Conservation (phyloP, 92 coral and sea anemone species). For the Phenganax subtilis region DNA sequence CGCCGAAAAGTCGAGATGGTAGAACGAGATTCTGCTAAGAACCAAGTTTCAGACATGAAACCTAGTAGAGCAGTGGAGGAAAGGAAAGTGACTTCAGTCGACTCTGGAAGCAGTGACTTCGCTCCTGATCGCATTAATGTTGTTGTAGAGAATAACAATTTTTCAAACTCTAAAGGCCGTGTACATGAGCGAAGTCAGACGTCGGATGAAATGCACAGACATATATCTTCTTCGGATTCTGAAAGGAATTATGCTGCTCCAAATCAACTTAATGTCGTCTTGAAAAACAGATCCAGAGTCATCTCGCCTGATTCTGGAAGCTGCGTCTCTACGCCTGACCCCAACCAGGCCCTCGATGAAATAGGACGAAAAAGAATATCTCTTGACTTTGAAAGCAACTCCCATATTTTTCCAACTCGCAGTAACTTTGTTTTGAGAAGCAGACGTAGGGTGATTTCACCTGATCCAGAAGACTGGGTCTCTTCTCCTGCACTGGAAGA, state of each 20-base stretch:
- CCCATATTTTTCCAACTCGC: no score
- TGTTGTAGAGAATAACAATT: background rate
- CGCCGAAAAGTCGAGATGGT: constrained; percentile 6
- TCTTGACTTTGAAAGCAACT: no score
- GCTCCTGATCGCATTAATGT: background rate
- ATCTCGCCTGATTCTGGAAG: constrained; percentile 11
- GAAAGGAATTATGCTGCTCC: background rate
- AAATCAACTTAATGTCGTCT: background rate
- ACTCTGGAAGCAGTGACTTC: background rate
- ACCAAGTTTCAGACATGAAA: background rate
- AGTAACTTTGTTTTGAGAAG: no score
- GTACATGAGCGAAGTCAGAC: no score
- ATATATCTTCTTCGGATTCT: background rate
- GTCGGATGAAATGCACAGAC: no score
- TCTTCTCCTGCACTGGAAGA: no score
- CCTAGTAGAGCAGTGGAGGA: background rate
- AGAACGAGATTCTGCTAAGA: background rate
- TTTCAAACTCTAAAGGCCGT: background rate
- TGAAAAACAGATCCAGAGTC: background rate
- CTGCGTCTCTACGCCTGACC: background rate
- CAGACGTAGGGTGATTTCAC: no score
- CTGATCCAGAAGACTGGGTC: no score
- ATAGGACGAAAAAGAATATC: background rate
- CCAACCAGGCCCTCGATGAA: background rate
- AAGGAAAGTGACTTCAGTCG: background rate